Evolutionary conservation across 2,113 vertebrate genomes (phyloP).

Genomic region (Lepus americanus): DNA sequence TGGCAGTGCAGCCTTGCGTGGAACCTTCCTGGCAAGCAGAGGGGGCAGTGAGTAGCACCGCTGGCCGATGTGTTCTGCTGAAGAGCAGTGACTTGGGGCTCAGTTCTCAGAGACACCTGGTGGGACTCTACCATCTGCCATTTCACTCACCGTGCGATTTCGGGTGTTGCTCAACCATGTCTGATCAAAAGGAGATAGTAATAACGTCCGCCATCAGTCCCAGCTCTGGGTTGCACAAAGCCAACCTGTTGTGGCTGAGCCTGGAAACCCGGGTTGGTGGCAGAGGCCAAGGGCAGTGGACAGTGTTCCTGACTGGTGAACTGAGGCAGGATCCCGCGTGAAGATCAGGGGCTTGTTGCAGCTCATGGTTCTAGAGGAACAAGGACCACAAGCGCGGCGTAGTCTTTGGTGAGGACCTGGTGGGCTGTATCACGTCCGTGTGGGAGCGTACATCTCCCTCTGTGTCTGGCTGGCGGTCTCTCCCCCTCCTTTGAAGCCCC

Average conservation of each 20-base stretch:
- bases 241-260: not conserved
- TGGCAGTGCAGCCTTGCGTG: not conserved
- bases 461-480: no score
- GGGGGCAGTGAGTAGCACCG: not conserved
- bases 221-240: not conserved
- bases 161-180: not conserved
- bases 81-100: rapidly evolving
- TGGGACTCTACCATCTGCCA: no score
- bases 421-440: no score
- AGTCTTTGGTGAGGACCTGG: no score
- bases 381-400: no score
- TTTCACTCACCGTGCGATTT: not conserved
- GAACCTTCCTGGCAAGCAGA: not conserved
- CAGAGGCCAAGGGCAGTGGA: not conserved
- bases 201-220: not conserved
- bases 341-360: no score
- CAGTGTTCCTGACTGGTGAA: no score
- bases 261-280: not conserved
- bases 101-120: not conserved
- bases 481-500: no score
- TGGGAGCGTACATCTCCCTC: no score
- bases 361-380: no score
- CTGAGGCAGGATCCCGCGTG: no score
- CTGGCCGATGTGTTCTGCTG: not conserved
- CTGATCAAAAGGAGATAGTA: not conserved